These are phyloP conservation scores for Ceyx cyanopectus DNA, from an alignment of 2,113 vertebrate genomes.

Conservation along the genomic window DNA sequence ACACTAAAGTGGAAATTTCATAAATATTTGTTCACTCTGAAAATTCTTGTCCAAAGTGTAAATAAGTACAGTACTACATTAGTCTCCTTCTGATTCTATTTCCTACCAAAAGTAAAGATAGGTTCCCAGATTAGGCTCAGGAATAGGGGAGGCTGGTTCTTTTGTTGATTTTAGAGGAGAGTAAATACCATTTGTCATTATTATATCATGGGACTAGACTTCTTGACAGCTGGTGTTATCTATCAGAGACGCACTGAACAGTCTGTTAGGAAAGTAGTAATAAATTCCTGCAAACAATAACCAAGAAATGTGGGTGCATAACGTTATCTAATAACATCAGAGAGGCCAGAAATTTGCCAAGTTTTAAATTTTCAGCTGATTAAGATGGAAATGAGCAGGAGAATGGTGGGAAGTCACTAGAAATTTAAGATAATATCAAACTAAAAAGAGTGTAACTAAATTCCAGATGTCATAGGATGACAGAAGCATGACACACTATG, in stretches of 20 bases:
- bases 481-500: background rate
- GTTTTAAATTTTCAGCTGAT: background rate
- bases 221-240: background rate
- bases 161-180: background rate
- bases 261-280: background rate
- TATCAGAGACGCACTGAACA: background rate
- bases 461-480: background rate
- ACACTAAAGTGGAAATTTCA: background rate
- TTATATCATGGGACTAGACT: background rate
- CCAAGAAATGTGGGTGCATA: background rate
- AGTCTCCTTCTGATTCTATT: background rate
- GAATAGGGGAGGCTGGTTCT: background rate
- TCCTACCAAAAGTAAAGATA: background rate
- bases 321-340: background rate
- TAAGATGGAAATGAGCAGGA: background rate
- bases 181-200: background rate
- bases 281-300: background rate
- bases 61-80: background rate
- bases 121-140: background rate
- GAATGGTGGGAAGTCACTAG: background rate
- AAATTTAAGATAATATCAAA: background rate
- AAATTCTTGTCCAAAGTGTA: background rate
- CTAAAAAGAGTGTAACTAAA: background rate
- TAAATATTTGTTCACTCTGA: background rate
- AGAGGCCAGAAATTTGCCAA: background rate